Conservation (phyloP, 2,797 vertebrate species). For the Esox lucius region DNA sequence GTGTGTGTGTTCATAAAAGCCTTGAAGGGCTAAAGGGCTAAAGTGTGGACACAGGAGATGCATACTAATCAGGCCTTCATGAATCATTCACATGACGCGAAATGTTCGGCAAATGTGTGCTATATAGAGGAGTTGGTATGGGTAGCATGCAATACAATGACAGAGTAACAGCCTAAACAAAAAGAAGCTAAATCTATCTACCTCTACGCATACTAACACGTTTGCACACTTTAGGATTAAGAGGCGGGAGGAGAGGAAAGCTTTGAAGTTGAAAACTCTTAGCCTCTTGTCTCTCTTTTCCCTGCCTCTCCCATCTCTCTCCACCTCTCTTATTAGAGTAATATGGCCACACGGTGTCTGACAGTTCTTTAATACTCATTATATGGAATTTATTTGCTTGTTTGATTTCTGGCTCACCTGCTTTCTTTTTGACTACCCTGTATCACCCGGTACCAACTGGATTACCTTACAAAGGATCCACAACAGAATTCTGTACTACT, state of each 20-base stretch:
- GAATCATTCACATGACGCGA: slow-evolving; percentile 33
- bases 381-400: background rate
- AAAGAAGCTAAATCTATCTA: background rate
- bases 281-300: background rate
- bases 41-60: slow-evolving; percentile 44
- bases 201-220: background rate
- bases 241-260: background rate
- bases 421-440: background rate
- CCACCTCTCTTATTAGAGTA: background rate
- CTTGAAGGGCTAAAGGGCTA: slow-evolving; percentile 21
- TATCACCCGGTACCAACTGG: background rate
- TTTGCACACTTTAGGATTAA: slow-evolving; percentile 6
- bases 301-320: background rate
- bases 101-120: background rate
- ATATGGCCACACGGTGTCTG: background rate
- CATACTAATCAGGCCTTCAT: slow-evolving; percentile 30
- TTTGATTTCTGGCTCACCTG: background rate
- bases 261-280: background rate
- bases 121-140: slow-evolving; percentile 4
- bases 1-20: slow-evolving; percentile 11
- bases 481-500: background rate
- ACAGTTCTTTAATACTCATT: background rate
- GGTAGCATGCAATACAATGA: slow-evolving; percentile 24
- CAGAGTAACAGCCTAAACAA: slow-evolving; percentile 13
- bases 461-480: background rate